These are phyloP conservation scores for Ophion obscuratus DNA, from an alignment of 2,888 invertebrate genomes.

Conservation along the genomic window DNA sequence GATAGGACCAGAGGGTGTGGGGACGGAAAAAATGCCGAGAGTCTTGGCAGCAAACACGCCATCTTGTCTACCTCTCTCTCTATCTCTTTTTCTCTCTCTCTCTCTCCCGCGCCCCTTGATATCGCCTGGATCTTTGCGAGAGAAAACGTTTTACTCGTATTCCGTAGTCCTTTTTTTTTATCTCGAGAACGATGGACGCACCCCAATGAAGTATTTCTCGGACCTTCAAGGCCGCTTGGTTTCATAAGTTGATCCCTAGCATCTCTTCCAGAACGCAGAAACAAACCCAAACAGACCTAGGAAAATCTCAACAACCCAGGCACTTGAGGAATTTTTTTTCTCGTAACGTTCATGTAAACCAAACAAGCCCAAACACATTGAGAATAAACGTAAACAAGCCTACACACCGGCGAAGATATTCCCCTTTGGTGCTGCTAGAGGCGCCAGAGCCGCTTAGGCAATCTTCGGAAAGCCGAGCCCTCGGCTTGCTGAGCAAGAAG, in stretches of 20 bases:
- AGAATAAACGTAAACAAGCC: not conserved
- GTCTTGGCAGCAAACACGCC: conserved; percentile 43
- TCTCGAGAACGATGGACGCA: not conserved
- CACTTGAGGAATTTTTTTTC: not conserved
- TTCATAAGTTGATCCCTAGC: not conserved
- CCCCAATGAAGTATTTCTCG: not conserved
- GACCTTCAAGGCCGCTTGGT: not conserved
- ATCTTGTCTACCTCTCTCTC: conserved; percentile 4
- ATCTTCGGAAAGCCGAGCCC: not conserved
- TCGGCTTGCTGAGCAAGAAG: not conserved
- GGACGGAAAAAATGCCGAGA: conserved; percentile 42
- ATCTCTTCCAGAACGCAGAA: not conserved
- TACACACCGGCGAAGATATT: too few relatives aligned
- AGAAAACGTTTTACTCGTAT: not conserved
- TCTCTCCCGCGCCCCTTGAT: conserved; percentile 20
- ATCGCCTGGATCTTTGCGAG: not conserved
- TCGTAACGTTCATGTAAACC: not conserved
- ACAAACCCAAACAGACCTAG: not conserved
- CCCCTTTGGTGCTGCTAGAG: too few relatives aligned
- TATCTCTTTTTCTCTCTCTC: conserved; percentile 9
- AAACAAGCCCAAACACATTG: not conserved
- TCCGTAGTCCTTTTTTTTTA: not conserved
- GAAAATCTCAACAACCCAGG: not conserved
- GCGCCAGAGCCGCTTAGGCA: not conserved
- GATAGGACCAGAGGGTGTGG: conserved; percentile 25